These are phyloP conservation scores for Tiliqua scincoides DNA, from an alignment of 2,113 vertebrate genomes.

Conservation along the genomic window DNA sequence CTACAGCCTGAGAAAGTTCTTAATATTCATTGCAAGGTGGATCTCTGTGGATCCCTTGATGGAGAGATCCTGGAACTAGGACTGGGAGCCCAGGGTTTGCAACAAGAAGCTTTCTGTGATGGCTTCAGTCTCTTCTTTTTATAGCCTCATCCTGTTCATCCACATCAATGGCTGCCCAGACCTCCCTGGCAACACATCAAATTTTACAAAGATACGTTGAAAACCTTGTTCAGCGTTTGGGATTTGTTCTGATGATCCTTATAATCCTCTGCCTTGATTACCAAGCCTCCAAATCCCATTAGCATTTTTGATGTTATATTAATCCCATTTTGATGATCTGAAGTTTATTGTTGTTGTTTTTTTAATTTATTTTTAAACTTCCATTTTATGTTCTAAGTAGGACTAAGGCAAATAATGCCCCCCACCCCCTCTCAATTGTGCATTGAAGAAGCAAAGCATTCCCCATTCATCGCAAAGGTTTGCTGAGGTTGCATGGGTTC, in stretches of 20 bases:
- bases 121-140: neutral
- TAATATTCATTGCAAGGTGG: neutral
- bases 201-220: constrained; percentile 45
- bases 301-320: constrained; percentile 71
- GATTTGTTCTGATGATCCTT: constrained; percentile 68
- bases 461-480: neutral
- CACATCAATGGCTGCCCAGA: too few relatives aligned
- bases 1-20: too few relatives aligned
- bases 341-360: constrained; percentile 71
- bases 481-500: too few relatives aligned
- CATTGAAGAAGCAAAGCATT: neutral
- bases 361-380: constrained; percentile 77
- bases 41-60: neutral
- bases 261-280: constrained; percentile 63
- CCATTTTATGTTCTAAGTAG: constrained; percentile 45
- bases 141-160: neutral
- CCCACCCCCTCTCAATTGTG: too few relatives aligned
- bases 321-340: constrained; percentile 72
- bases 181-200: too few relatives aligned
- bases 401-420: neutral
- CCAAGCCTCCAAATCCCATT: constrained; percentile 72
- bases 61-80: constrained; percentile 34
- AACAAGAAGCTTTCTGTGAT: fast-evolving
- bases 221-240: constrained; percentile 53
- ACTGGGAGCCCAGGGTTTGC: neutral